phyloP scores from a whole-genome alignment of 2,113 vertebrate genomes.

The Eulemur rufifrons region DNA sequence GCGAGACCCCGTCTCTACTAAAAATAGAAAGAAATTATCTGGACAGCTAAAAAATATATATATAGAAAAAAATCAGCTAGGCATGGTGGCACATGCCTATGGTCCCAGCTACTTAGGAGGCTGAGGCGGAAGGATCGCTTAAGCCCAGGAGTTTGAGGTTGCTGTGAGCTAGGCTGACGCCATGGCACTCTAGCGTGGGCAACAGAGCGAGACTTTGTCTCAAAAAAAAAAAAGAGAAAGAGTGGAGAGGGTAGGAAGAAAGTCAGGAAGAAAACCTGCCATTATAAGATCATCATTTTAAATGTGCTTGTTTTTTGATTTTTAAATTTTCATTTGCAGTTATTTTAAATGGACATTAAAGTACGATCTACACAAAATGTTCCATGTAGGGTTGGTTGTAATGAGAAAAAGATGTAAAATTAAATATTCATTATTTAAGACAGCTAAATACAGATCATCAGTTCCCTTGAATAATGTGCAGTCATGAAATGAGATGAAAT shows the following conservation, averaged over 20 bases:
- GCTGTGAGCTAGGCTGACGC: no score
- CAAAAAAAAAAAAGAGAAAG: not conserved
- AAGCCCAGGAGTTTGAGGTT: no score
- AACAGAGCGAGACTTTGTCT: no score
- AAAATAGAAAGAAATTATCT: no score
- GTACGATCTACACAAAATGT: not conserved
- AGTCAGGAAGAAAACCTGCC: not conserved
- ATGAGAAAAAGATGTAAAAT: not conserved
- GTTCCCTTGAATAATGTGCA: not conserved
- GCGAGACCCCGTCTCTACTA: no score
- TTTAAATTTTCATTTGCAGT: not conserved
- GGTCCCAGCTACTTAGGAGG: no score
- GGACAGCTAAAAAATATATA: no score
- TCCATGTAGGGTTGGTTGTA: not conserved
- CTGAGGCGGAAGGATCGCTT: no score
- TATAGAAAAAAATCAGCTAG: no score
- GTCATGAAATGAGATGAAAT: not conserved
- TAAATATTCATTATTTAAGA: not conserved
- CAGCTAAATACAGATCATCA: not conserved
- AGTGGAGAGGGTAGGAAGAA: not conserved
- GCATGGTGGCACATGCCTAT: no score
- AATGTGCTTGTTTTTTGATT: not conserved
- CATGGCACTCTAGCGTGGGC: no score
- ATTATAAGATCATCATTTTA: not conserved
- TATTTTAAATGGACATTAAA: not conserved